Percentiles rank a stretch among this genome's conserved stretches.
Evolutionary conservation across 2,797 vertebrate genomes (phyloP).

Genomic region (Enteromius viviparus): DNA sequence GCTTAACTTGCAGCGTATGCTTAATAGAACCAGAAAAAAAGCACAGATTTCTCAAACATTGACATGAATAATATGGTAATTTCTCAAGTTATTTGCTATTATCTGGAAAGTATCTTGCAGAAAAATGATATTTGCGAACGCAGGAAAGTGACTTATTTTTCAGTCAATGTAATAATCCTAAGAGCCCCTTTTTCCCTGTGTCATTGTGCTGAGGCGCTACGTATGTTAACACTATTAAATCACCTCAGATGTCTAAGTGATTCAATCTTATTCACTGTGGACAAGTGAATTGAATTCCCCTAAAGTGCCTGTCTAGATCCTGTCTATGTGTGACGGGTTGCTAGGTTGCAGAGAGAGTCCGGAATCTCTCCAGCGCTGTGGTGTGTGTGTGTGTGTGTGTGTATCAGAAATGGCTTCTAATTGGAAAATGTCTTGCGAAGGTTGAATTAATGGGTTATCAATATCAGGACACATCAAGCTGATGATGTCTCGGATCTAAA

Average conservation of each 20-base stretch:
- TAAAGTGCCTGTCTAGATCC: slow-evolving; percentile 83
- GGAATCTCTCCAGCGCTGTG: slow-evolving; percentile 70
- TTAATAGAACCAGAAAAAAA: background rate
- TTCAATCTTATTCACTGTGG: slow-evolving; percentile 79
- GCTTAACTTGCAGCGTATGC: background rate
- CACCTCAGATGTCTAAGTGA: slow-evolving; percentile 80
- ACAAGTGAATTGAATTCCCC: slow-evolving; percentile 79
- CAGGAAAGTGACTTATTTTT: slow-evolving; percentile 76
- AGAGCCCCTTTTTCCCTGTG: slow-evolving; percentile 65
- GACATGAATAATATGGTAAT: slow-evolving; percentile 59
- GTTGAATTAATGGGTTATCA: slow-evolving; percentile 38
- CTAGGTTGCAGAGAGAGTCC: slow-evolving; percentile 69
- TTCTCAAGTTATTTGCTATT: slow-evolving; percentile 70
- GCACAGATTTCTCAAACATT: background rate
- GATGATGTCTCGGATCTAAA: slow-evolving; percentile 19
- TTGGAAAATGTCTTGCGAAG: slow-evolving; percentile 10
- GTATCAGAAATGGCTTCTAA: slow-evolving; percentile 39
- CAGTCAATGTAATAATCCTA: slow-evolving; percentile 75
- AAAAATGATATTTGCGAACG: slow-evolving; percentile 66
- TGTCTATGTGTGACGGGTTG: slow-evolving; percentile 77
- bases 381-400: slow-evolving; percentile 67
- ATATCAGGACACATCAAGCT: slow-evolving; percentile 13
- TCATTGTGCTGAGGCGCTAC: slow-evolving; percentile 68
- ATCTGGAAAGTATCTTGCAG: slow-evolving; percentile 73
- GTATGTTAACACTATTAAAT: slow-evolving; percentile 81